These are phyloP conservation scores for Squalus acanthias DNA, from an alignment of 2,797 vertebrate genomes.

Conservation along the genomic window DNA sequence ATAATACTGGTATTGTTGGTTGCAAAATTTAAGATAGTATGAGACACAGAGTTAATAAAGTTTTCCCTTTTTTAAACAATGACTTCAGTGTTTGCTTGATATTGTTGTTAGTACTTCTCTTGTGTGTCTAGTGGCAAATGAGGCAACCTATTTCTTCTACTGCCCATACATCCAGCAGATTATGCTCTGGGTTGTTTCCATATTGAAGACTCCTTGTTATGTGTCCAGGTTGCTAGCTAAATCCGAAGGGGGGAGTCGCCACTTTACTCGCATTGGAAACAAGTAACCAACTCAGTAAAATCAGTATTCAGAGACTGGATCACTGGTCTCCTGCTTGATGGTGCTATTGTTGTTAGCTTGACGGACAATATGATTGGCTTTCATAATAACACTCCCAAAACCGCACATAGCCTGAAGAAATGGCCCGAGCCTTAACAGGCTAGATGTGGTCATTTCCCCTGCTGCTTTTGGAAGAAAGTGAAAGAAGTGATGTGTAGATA, in stretches of 20 bases:
- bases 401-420: neutral
- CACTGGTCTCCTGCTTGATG: too few species aligned
- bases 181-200: neutral
- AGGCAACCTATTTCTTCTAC: too few species aligned
- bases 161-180: neutral
- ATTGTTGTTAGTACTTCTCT: neutral
- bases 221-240: neutral
- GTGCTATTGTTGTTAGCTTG: neutral
- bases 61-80: neutral
- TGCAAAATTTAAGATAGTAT: neutral
- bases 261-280: neutral
- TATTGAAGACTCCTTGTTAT: neutral
- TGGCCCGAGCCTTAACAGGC: neutral
- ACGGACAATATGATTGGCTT: neutral
- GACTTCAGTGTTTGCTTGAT: neutral
- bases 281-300: neutral
- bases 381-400: neutral
- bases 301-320: neutral
- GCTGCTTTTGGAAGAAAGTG: neutral
- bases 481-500: too few species aligned
- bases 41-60: neutral
- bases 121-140: neutral
- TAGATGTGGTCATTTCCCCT: neutral
- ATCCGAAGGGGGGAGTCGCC: neutral
- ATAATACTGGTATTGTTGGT: neutral